Evolutionary conservation across 2,797 vertebrate genomes (phyloP), one percentile per base, ranked within the genome.

Genomic region (Sardinella longiceps): DNA sequence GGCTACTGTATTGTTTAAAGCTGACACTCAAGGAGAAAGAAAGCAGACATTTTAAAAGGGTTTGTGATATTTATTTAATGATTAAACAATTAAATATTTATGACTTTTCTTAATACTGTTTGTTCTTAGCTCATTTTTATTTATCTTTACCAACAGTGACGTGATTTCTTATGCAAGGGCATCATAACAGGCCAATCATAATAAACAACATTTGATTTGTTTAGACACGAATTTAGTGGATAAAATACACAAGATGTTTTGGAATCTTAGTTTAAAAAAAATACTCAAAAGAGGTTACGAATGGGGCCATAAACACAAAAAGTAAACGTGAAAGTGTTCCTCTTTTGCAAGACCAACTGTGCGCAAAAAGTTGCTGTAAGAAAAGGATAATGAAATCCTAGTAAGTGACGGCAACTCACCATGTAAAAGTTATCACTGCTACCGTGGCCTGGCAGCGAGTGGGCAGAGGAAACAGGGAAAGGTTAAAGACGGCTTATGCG

Each of bases 401-500:
- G 1, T n/a, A 28, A 74, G 66, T 37, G 37, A 74, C 15, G 12
- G 33, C 37, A 12, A 5, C 25, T 20, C 28, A 14, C 28, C 11
- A 5, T 14, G 63, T 70, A 18, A 15, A 33, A 70, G 10, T 11
- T 12, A 63, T 63, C 28, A 30, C 60, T 12, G 25, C 28, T 63
- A 63, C 28, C 7, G 25, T 2, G 28, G 2, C 28, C 25, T 63
- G 28, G 60, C 25, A 63, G n/a, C 25, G 25, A 28, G 6, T 3
- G 60, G 30, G 18, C 12, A 20, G 66, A 33, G 66, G 66, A 74
- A 74, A 37, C 60, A 14, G 0, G 30, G 66, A 74, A 74, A 37
- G 33, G 63, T 37, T 74, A 74, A 74, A 74, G 66, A 74, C 18
- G 66, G 66, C 66, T 74, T 74, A 39, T 37, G 66, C 66, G 10